These are phyloP conservation scores for Scolopax rusticola DNA, from an alignment of 2,797 vertebrate genomes.

Conservation along the genomic window DNA sequence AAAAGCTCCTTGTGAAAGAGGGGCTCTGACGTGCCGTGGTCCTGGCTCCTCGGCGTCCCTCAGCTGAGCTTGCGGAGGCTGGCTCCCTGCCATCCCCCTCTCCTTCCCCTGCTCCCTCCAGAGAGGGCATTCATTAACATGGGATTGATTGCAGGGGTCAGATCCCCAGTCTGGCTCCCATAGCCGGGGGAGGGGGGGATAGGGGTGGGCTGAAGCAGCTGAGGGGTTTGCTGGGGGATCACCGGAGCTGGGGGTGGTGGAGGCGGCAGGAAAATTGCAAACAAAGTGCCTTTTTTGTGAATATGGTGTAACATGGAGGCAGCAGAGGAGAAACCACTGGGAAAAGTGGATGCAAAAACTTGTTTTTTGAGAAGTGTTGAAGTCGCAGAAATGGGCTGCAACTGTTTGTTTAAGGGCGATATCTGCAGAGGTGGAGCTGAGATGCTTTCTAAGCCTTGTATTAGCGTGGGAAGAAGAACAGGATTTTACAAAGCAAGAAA, in stretches of 20 bases:
- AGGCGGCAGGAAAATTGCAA: not conserved
- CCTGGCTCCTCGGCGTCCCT: not conserved
- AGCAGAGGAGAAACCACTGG: not conserved
- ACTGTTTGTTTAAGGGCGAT: not conserved
- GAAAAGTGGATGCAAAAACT: not conserved
- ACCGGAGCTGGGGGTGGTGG: not conserved
- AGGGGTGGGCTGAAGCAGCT: not conserved
- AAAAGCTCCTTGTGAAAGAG: slow-evolving; percentile 41
- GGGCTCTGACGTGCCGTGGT: not conserved
- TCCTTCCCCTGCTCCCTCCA: slow-evolving; percentile 53
- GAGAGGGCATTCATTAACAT: not conserved
- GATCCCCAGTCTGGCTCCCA: not conserved
- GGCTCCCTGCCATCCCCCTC: slow-evolving; percentile 61
- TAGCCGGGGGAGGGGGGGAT: not conserved
- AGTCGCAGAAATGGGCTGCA: not conserved
- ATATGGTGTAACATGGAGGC: not conserved
- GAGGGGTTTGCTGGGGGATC: not conserved
- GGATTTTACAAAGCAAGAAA: not conserved
- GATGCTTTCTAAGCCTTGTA: not conserved
- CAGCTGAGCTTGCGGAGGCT: not conserved
- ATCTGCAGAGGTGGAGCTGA: not conserved
- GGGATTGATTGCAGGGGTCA: not conserved
- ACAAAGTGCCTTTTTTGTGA: slow-evolving; percentile 18
- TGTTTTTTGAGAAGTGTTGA: not conserved
- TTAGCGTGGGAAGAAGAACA: not conserved